Percentiles rank a stretch among this genome's conserved stretches.
Conservation (phyloP, 53 echinoderm and acorn worm genomes). For the Apostichopus leukothele region DNA sequence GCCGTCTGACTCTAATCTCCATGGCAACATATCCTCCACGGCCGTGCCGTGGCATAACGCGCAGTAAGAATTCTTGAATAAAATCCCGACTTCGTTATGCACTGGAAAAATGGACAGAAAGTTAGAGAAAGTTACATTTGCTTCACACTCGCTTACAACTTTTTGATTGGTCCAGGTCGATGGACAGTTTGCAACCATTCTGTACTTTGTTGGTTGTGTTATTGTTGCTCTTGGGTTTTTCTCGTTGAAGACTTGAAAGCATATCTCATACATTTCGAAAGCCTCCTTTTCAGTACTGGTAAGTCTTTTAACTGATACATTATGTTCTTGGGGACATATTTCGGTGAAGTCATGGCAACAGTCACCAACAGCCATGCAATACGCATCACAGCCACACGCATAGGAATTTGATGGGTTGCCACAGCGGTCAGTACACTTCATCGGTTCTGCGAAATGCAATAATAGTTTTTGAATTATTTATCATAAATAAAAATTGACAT, state of each 20-base stretch:
- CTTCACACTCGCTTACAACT: background rate
- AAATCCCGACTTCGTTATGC: background rate
- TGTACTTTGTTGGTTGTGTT: background rate
- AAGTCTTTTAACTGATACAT: background rate
- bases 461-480: no score
- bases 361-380: slow-evolving; percentile 9
- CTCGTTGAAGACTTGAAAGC: background rate
- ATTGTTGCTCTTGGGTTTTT: background rate
- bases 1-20: background rate
- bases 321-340: background rate
- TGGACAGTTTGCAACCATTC: slow-evolving; percentile 33
- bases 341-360: slow-evolving; percentile 27
- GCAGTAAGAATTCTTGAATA: slow-evolving; percentile 37
- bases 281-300: background rate
- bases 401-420: slow-evolving; percentile 25
- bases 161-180: background rate
- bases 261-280: background rate
- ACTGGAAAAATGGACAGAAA: slow-evolving; percentile 17
- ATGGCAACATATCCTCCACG: slow-evolving; percentile 2
- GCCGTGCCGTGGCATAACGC: slow-evolving; percentile 17
- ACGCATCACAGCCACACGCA: slow-evolving; percentile 26
- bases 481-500: no score
- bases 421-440: slow-evolving; percentile 6
- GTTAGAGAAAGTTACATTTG: background rate
- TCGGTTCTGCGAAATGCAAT: background rate